A percentile compares a stretch with the other conserved stretches of the same genome.
Evolutionary conservation across 2,888 invertebrate genomes (phyloP).

Genomic region (Ecdyonurus torrentis): DNA sequence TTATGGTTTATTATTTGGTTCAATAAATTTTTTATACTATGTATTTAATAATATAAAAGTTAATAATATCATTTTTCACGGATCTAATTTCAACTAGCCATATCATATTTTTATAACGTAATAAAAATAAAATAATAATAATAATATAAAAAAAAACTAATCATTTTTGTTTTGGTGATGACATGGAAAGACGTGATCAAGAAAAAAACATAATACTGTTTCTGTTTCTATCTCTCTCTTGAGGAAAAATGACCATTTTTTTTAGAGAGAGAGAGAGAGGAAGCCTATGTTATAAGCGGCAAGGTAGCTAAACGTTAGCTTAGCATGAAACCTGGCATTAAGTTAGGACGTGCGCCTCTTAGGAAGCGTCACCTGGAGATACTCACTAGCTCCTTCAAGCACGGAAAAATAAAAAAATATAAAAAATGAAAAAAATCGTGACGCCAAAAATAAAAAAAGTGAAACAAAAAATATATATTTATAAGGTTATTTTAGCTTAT

Average conservation of each 20-base stretch:
- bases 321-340: background rate
- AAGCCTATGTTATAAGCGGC: too few relatives aligned
- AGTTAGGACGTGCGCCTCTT: background rate
- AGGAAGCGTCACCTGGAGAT: background rate
- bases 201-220: background rate
- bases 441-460: background rate
- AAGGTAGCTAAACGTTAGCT: background rate
- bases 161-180: background rate
- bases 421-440: background rate
- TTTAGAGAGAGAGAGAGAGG: too few relatives aligned
- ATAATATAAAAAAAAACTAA: background rate
- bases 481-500: too few relatives aligned
- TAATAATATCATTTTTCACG: slow-evolving; percentile 1
- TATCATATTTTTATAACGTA: background rate
- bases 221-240: slow-evolving; percentile 23
- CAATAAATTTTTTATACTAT: background rate
- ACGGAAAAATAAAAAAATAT: background rate
- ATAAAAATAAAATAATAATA: background rate
- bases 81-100: background rate
- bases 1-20: background rate
- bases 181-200: slow-evolving; percentile 1
- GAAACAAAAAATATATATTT: too few relatives aligned
- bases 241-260: background rate
- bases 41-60: background rate
- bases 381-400: background rate